Percentiles rank a stretch among this genome's conserved stretches.
phyloP scores from a whole-genome alignment of 1,140 invertebrate genomes.

The Thrips palmi region DNA sequence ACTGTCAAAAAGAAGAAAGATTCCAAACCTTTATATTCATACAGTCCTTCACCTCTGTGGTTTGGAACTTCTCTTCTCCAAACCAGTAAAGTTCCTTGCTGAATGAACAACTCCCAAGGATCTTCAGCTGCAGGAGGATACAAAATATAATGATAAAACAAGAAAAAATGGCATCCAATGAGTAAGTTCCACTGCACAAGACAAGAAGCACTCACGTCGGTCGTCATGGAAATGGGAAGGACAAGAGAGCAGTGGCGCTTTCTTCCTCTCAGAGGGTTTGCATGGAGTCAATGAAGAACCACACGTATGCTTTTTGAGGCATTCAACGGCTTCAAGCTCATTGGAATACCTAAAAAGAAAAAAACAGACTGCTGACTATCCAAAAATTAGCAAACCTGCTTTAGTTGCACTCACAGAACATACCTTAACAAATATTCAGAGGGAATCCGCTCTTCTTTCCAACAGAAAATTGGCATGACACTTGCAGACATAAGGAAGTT shows the following conservation, averaged over 20 bases:
- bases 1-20: not conserved
- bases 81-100: slow-evolving; percentile 56
- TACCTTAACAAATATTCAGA: slow-evolving; percentile 30
- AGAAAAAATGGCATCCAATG: slow-evolving; percentile 1
- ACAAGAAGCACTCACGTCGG: slow-evolving; percentile 5
- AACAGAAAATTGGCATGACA: slow-evolving; percentile 27
- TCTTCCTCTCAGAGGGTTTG: slow-evolving; percentile 6
- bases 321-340: slow-evolving; percentile 10
- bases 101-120: slow-evolving; percentile 59
- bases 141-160: too few relatives aligned
- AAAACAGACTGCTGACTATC: slow-evolving; percentile 8
- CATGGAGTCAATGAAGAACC: not conserved
- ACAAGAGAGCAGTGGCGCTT: too few relatives aligned
- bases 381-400: slow-evolving; percentile 5
- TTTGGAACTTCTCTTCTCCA: slow-evolving; percentile 53
- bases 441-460: slow-evolving; percentile 31
- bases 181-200: slow-evolving; percentile 9
- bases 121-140: too few relatives aligned
- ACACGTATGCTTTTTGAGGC: slow-evolving; percentile 7
- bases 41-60: slow-evolving; percentile 34
- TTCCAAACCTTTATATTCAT: slow-evolving; percentile 51
- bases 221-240: too few relatives aligned
- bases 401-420: slow-evolving; percentile 8
- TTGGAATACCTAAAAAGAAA: slow-evolving; percentile 8
- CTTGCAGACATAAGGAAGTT: too few relatives aligned